Base-by-base conservation (phyloP, 2,888 invertebrate genomes). In the Cephus nigrinus region DNA sequence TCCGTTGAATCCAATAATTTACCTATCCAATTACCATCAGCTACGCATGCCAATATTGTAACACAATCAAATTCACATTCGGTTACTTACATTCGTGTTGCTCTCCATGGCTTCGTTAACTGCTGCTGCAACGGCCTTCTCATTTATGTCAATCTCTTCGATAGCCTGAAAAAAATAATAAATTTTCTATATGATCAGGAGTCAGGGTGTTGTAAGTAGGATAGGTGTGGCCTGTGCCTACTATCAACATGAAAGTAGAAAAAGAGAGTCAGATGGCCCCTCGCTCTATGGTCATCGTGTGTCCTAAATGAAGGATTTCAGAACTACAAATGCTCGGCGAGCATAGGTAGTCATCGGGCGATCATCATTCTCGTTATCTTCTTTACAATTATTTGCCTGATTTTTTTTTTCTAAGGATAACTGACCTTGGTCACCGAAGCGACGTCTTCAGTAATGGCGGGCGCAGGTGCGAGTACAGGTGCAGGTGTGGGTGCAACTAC, bases 371-470 rank as follows among this genome's bases (percentile, higher is more conserved):
- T 78, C 40, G 40, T 40, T 23, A 40, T 40, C 40, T 40, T 40
- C 40, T 40, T 74, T 40, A 4, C 1, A 36, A 40, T 5, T 15
- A 40, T 12, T 40, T 23, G 5, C 15, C 5, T 40, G 15, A 40
- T 15, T 23, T 30, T 0, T 5, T 5, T 40, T 40, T 5, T 5
- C 40, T 1, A 15, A 40, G 15, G 15, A 40, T 40, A 40, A 71
- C 71, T 36, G 82, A 90, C 91, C 89, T 91, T 91, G 80, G 90
- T 90, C 71, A 91, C 91, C 12, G 91, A 91, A 79, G 91, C 89
- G 77, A 91, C 91, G 77, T 91, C 91, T 84, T 91, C 91, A 79
- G 90, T 91, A 80, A 91, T 91, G 77, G 88, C 90, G 30, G 91
- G 91, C 55, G 87, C 89, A 68, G 73, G 76, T 68, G 80, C 79